Conservation (phyloP, 2,888 invertebrate genomes). For the Mythimna pallens region DNA sequence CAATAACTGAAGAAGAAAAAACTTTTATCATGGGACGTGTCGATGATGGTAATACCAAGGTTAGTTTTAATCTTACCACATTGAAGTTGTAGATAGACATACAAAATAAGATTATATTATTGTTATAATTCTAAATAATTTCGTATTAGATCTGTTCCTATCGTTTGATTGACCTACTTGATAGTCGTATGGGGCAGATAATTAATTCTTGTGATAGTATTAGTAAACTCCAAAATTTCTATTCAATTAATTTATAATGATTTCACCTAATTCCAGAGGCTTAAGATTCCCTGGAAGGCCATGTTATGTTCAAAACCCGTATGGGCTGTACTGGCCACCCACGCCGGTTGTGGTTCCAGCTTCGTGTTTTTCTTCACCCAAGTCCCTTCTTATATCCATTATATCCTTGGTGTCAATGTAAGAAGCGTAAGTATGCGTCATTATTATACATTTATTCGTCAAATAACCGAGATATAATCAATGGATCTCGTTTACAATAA, state of each 20-base stretch:
- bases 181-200: not conserved
- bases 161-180: not conserved
- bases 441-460: not conserved
- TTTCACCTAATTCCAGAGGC: slow-evolving; percentile 62
- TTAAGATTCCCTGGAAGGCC: slow-evolving; percentile 88
- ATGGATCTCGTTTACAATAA: too few relatives aligned
- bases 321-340: slow-evolving; percentile 89
- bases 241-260: too few relatives aligned
- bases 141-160: not conserved
- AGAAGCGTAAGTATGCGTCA: slow-evolving; percentile 76
- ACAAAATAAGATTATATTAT: not conserved
- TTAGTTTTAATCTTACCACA: slow-evolving; percentile 22
- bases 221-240: too few relatives aligned
- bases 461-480: not conserved
- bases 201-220: not conserved
- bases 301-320: slow-evolving; percentile 85
- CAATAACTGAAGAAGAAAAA: slow-evolving; percentile 86
- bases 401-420: slow-evolving; percentile 87
- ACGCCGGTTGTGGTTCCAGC: slow-evolving; percentile 89
- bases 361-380: slow-evolving; percentile 92
- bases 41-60: slow-evolving; percentile 67
- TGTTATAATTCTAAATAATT: not conserved
- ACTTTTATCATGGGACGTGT: slow-evolving; percentile 80
- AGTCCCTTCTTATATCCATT: slow-evolving; percentile 92
- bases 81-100: not conserved